Conservation (phyloP, 2,797 vertebrate species). For the Rhincodon typus region DNA sequence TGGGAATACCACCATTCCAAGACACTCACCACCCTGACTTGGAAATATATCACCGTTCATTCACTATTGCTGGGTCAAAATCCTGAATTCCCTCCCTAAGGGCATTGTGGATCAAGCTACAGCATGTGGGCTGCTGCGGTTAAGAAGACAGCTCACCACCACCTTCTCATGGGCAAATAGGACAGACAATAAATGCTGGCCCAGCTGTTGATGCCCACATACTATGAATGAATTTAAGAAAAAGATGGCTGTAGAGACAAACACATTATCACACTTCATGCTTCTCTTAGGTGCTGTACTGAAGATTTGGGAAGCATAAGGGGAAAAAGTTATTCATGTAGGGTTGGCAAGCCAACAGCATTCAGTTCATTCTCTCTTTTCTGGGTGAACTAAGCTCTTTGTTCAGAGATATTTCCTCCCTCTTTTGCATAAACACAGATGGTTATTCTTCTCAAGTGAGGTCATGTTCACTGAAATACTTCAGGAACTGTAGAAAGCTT, state of each 20-base stretch:
- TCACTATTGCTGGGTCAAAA: no score
- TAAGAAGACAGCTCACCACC: no score
- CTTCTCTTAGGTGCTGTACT: background rate
- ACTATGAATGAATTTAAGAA: no score
- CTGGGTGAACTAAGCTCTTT: background rate
- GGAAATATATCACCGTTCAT: no score
- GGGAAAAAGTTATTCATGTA: background rate
- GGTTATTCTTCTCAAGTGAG: background rate
- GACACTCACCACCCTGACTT: no score
- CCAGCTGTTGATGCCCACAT: no score
- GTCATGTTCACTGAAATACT: background rate
- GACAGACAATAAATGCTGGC: no score
- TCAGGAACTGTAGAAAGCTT: background rate
- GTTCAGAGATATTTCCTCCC: background rate
- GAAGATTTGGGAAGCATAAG: background rate
- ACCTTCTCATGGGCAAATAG: no score
- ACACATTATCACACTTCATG: background rate
- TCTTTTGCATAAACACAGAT: background rate
- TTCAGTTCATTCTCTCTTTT: background rate
- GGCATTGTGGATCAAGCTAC: no score
- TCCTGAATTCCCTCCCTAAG: no score
- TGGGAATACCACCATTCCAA: no score
- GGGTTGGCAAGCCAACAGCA: background rate
- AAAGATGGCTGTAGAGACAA: background rate
- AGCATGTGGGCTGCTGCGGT: no score